Conservation (phyloP, 2,888 invertebrate species). For the Creontiades dilutus region DNA sequence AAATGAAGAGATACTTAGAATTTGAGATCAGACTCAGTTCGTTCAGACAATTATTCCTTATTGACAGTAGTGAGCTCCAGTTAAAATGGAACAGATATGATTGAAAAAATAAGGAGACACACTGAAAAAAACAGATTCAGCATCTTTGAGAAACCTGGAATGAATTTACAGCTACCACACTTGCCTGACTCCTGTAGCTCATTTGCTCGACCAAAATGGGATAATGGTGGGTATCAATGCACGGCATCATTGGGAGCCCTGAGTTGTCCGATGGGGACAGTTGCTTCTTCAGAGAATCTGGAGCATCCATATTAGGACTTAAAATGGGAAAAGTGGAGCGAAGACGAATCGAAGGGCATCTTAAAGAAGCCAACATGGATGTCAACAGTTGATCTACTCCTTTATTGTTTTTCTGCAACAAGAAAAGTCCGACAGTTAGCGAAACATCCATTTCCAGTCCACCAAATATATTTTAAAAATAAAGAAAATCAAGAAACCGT, state of each 20-base stretch:
- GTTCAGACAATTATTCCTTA: too few species aligned
- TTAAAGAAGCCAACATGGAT: slow-evolving; percentile 91
- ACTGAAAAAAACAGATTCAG: too few species aligned
- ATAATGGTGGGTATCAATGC: slow-evolving; percentile 85
- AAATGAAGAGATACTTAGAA: too few species aligned
- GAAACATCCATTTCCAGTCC: too few species aligned
- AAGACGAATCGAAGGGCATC: slow-evolving; percentile 87
- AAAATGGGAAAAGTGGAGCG: slow-evolving; percentile 88
- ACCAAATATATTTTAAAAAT: too few species aligned
- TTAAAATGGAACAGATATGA: too few species aligned
- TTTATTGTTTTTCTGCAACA: slow-evolving; percentile 73
- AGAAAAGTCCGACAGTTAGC: background rate
- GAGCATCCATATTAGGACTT: slow-evolving; percentile 79
- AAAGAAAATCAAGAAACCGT: background rate
- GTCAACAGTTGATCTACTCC: slow-evolving; percentile 74
- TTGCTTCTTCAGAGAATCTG: slow-evolving; percentile 80
- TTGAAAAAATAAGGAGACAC: too few species aligned
- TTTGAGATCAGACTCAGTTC: too few species aligned
- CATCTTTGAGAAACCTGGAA: too few species aligned
- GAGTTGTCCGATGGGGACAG: slow-evolving; percentile 86
- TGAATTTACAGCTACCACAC: background rate
- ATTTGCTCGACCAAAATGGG: slow-evolving; percentile 89
- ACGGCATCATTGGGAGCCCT: slow-evolving; percentile 84
- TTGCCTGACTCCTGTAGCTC: slow-evolving; percentile 83
- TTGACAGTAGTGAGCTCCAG: too few species aligned